Evolutionary conservation across 2,888 invertebrate genomes (phyloP), one percentile per base, ranked within the genome.

Genomic region (Pyrrhia umbra): DNA sequence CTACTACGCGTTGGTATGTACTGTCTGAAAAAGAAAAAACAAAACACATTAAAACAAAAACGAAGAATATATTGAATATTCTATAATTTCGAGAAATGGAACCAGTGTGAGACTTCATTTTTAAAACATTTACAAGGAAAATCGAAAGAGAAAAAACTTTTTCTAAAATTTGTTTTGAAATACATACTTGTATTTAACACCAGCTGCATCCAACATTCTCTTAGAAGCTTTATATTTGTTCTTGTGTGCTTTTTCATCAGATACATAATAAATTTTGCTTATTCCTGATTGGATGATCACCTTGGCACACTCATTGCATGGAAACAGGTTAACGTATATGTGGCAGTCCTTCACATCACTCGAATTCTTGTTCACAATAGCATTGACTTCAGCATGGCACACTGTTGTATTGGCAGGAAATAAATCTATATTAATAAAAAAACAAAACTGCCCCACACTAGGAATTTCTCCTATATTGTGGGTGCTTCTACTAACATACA

Each of bases 231-330:
- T 92, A 43, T 97, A 97, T 55, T 92, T 94, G 0, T 93, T 86
- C 84, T 97, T 97, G 4, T 96, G 90, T 0, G 95, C 93, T 88
- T 98, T 96, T 86, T 98, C 98, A 88, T 99, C 98, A 0, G 97
- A 97, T 84, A 98, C 93, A 86, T 97, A 99, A 10, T 97, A 90
- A 2, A 98, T 96, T 85, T 97, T 96, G 51, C 91, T 96, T 30
- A 99, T 98, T 0, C 99, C 98, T 0, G 98, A 97, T 86, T 99
- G 99, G 79, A 99, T 98, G 30, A 99, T 98, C 30, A 99, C 95
- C 91, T 99, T 99, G 0, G 99, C 98, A 93, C 99, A 99, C 90
- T 99, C 99, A 86, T 99, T 99, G 90, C 99, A 99, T 0, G 99
- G 99, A 89, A 99, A 99, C 16, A 99, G 91, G 0, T 97, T 97